phyloP scores from a whole-genome alignment of 2,113 vertebrate genomes.

The Damaliscus lunatus region DNA sequence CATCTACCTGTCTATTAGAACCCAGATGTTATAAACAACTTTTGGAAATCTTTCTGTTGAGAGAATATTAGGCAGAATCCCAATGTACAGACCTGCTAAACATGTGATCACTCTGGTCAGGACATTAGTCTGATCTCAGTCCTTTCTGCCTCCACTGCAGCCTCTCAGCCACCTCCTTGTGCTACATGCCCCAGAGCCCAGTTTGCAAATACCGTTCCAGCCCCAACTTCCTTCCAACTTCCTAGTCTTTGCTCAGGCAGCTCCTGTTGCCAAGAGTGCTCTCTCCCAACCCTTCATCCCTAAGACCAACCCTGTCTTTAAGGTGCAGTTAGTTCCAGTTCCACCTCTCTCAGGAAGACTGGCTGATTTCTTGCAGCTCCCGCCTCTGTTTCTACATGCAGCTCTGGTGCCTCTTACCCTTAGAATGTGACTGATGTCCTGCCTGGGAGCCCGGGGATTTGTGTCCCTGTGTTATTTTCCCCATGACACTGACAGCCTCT shows the following conservation, averaged over 20 bases:
- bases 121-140: background rate
- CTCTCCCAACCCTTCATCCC: background rate
- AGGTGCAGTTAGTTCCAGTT: background rate
- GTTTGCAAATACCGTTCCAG: background rate
- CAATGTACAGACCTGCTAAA: background rate
- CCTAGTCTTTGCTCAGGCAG: background rate
- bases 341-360: background rate
- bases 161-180: background rate
- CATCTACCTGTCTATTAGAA: background rate
- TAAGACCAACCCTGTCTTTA: background rate
- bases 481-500: background rate
- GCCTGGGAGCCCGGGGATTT: too few species aligned
- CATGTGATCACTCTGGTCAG: background rate
- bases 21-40: background rate
- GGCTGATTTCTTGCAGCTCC: background rate
- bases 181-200: background rate
- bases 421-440: background rate
- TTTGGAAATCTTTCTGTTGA: background rate
- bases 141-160: background rate
- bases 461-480: background rate
- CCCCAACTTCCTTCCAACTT: background rate
- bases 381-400: background rate
- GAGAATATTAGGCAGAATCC: background rate
- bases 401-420: fast-evolving
- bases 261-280: background rate